Evolutionary conservation across 2,113 vertebrate species (phyloP).

Genomic region (Apodemus sylvaticus): DNA sequence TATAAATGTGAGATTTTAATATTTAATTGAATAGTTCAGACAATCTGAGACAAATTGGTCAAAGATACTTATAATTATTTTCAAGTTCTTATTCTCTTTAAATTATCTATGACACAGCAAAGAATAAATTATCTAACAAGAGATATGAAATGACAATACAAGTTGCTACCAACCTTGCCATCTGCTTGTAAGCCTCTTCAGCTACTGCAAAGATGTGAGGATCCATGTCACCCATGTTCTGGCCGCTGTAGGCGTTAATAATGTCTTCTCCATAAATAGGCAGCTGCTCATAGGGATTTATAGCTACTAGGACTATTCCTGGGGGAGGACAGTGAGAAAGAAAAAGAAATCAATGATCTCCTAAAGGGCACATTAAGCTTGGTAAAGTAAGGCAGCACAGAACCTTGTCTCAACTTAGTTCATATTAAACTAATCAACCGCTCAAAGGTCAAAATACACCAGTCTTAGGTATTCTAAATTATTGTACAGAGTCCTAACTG

Average conservation of each 20-base stretch:
- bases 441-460: slow-evolving; percentile 6
- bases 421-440: slow-evolving; percentile 2
- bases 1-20: slow-evolving; percentile 36
- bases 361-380: background rate
- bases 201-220: slow-evolving; percentile 99
- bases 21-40: slow-evolving; percentile 32
- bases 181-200: slow-evolving; percentile 99
- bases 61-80: slow-evolving; percentile 7
- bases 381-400: background rate
- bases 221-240: slow-evolving; percentile 99
- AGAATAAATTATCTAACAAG: slow-evolving; percentile 5
- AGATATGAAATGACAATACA: slow-evolving; percentile 28
- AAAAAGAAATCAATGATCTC: slow-evolving; percentile 31
- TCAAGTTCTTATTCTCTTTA: slow-evolving; percentile 22
- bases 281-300: slow-evolving; percentile 98
- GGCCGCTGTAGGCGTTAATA: slow-evolving; percentile 98
- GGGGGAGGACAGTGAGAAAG: background rate
- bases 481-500: slow-evolving; percentile 1
- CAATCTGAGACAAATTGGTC: background rate
- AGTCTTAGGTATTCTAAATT: background rate
- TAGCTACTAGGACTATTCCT: slow-evolving; percentile 99
- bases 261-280: slow-evolving; percentile 98
- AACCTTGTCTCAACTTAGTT: slow-evolving; percentile 25
- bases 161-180: slow-evolving; percentile 93
- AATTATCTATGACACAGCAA: slow-evolving; percentile 18